Conservation (phyloP, 2,113 vertebrate genomes). For the Cyphomyrus plagiostoma region DNA sequence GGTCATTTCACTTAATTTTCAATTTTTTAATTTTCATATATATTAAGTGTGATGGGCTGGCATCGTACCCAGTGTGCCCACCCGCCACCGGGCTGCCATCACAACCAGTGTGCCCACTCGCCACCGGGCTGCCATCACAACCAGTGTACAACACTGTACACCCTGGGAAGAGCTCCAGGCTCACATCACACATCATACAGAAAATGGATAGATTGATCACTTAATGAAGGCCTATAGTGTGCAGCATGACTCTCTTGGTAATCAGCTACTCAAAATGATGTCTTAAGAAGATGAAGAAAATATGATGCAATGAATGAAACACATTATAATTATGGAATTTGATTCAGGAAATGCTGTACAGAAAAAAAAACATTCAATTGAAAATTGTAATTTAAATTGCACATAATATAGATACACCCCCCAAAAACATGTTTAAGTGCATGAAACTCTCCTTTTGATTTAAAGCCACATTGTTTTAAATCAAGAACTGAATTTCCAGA, state of each 20-base stretch:
- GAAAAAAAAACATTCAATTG: neutral
- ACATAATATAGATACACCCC: neutral
- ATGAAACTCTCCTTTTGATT: neutral
- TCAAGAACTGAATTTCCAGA: neutral
- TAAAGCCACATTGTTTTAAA: neutral
- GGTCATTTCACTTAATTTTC: neutral
- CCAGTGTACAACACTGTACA: neutral
- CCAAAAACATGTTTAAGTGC: neutral
- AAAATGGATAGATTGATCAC: neutral
- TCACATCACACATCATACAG: neutral
- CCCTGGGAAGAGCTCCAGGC: neutral
- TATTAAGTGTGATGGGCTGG: neutral
- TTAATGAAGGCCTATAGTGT: neutral
- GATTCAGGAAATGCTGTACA: neutral
- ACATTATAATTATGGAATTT: neutral
- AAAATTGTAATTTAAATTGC: neutral
- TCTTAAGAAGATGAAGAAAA: slow-evolving; percentile 12
- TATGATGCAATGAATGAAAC: neutral
- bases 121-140: too few species aligned
- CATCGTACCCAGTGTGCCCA: too few species aligned
- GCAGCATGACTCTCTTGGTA: slow-evolving; percentile 2
- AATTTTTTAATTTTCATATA: neutral
- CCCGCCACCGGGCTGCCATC: neutral
- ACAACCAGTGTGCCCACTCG: too few species aligned
- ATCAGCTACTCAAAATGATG: neutral